Evolutionary conservation across 2,113 vertebrate genomes (phyloP), one percentile per base, ranked within the genome.

Genomic region (Prolemur simus): DNA sequence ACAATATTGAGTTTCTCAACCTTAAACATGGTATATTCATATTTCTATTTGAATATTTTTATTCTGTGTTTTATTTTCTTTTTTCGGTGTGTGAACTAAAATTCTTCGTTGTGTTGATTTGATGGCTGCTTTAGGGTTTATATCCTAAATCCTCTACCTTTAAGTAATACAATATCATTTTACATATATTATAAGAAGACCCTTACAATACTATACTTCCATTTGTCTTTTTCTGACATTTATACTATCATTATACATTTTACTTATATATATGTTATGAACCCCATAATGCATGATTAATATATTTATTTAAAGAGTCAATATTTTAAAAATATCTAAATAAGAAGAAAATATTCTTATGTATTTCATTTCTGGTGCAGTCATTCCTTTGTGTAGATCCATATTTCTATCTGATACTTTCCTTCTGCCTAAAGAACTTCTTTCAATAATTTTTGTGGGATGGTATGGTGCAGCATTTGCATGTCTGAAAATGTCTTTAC

Each of bases 261-360:
- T 80, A 92, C 74, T 45, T 39, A 84, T 12, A 45, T 9, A 64
- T 60, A 68, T 42, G 10, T 66, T 74, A 86, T 74, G 82, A 87
- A 42, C 42, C 3, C 77, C 15, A 78, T 8, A 45, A 68, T 21
- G 63, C 37, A 84, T 73, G 73, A 58, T 27, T 83, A 42, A 21
- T 63, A 58, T 42, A 45, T 90, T 91, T n/a, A 94, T 94, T 90
- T 91, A 64, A 93, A 63, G 17, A 89, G 29, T 84, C 52, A 39
- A 29, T 88, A 21, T 94, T 94, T 84, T 47, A 71, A 58, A 77
- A 21, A 77, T 23, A 88, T 66, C 64, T 71, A 58, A 90, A 49
- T 42, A 69, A 34, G 8, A 54, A 69, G 52, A 90, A 63, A 91
- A 69, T 56, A 58, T 58, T 23, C 6, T 34, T 74, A 78, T 58